Evolutionary conservation across 2,888 invertebrate genomes (phyloP).

Genomic region (Agonopterix heracliana): DNA sequence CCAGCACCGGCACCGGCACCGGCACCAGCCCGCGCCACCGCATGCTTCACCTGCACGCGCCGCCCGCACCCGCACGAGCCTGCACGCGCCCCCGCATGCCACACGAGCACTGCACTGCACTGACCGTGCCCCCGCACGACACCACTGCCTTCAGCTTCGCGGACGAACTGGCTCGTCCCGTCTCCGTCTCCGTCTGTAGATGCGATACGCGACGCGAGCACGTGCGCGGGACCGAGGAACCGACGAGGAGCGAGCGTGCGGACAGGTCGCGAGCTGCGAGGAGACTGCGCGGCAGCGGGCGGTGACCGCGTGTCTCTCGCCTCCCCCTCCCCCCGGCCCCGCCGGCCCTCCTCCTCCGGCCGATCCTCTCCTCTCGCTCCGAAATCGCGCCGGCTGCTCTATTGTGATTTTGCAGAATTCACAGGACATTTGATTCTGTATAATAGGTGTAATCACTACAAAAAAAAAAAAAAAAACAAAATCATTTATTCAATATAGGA

Average conservation of each 20-base stretch:
- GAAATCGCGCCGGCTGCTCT: neutral
- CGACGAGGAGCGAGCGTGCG: neutral
- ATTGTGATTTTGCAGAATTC: too few species aligned
- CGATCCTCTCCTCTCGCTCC: neutral
- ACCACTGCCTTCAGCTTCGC: neutral
- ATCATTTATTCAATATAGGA: neutral
- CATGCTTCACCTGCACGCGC: constrained; percentile 27
- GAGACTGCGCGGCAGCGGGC: neutral
- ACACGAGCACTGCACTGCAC: constrained; percentile 4
- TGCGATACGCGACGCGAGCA: neutral
- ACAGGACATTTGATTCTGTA: neutral
- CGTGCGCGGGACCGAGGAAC: neutral
- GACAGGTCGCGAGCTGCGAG: neutral
- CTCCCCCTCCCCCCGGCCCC: neutral
- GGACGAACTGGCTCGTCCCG: neutral
- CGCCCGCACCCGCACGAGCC: constrained; percentile 40
- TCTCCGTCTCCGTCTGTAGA: neutral
- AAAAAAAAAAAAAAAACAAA: neutral
- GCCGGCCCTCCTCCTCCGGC: neutral
- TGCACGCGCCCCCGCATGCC: constrained; percentile 49
- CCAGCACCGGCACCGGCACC: constrained; percentile 20
- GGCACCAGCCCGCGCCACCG: constrained; percentile 25
- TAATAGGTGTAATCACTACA: neutral
- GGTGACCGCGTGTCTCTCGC: neutral
- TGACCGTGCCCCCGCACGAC: constrained; percentile 4